phyloP scores from a whole-genome alignment of 2,113 vertebrate genomes.

The Prionailurus viverrinus region DNA sequence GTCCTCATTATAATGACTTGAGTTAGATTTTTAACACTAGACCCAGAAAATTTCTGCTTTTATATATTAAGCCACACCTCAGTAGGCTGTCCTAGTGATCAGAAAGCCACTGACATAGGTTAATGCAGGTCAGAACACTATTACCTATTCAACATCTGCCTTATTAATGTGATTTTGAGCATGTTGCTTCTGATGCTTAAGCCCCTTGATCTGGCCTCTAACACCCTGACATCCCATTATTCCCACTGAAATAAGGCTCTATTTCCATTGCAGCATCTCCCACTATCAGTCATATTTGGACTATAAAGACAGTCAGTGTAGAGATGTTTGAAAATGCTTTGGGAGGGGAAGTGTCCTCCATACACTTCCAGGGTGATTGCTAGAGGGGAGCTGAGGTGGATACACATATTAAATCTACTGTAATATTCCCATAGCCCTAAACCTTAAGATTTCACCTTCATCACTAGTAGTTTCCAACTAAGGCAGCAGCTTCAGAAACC shows the following conservation, averaged over 20 bases:
- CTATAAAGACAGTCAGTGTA: neutral
- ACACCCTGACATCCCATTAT: neutral
- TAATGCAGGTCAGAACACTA: neutral
- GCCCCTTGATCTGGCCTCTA: neutral
- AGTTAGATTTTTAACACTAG: neutral
- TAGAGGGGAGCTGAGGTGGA: neutral
- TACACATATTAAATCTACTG: neutral
- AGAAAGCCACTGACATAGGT: neutral
- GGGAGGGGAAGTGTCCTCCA: neutral
- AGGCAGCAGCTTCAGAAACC: neutral
- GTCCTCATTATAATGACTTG: neutral
- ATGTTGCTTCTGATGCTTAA: neutral
- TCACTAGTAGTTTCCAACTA: neutral
- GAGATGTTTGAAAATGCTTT: neutral
- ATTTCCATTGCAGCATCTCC: neutral
- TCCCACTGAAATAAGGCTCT: neutral
- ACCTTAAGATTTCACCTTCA: neutral
- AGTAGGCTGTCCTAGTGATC: neutral
- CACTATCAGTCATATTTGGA: neutral
- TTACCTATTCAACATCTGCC: neutral
- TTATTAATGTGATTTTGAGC: conserved; percentile 6
- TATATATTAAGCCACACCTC: neutral
- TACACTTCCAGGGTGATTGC: neutral
- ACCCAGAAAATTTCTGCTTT: neutral
- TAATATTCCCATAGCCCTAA: neutral